phyloP scores from a whole-genome alignment of 2,888 invertebrate genomes.

The Drosophila siamana region DNA sequence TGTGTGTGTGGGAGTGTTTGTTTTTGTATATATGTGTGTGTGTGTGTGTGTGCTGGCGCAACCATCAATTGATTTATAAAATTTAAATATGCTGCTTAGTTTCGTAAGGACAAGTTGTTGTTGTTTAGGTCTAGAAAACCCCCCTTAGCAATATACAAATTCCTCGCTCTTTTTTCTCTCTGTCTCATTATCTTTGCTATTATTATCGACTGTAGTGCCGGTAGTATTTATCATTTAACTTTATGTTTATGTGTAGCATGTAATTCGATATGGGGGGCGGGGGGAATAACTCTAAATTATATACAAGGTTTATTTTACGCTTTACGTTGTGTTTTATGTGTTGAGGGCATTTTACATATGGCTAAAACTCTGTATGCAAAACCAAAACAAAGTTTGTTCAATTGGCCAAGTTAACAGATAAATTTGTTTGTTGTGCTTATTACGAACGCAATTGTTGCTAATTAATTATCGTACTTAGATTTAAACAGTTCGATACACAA shows the following conservation, averaged over 20 bases:
- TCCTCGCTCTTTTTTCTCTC: constrained; percentile 4
- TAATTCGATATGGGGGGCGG: constrained; percentile 40
- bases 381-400: constrained; percentile 60
- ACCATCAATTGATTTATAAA: constrained; percentile 46
- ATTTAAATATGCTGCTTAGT: constrained; percentile 48
- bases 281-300: constrained; percentile 67
- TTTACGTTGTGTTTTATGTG: constrained; percentile 19
- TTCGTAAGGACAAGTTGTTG: constrained; percentile 37
- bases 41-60: constrained; percentile 39
- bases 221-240: constrained; percentile 11
- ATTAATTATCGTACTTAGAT: background rate
- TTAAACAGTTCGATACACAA: constrained; percentile 1
- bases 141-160: constrained; percentile 52
- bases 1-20: constrained; percentile 26
- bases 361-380: constrained; percentile 38
- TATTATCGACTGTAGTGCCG: constrained; percentile 20
- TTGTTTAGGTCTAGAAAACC: constrained; percentile 22
- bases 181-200: constrained; percentile 1
- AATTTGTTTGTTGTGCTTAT: constrained; percentile 25
- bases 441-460: constrained; percentile 53
- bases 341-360: constrained; percentile 50
- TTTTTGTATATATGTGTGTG: constrained; percentile 17
- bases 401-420: constrained; percentile 37
- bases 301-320: constrained; percentile 66
- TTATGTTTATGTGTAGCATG: constrained; percentile 30